phyloP scores from a whole-genome alignment of 2,113 vertebrate species.

The Hyperoodon ampullatus region DNA sequence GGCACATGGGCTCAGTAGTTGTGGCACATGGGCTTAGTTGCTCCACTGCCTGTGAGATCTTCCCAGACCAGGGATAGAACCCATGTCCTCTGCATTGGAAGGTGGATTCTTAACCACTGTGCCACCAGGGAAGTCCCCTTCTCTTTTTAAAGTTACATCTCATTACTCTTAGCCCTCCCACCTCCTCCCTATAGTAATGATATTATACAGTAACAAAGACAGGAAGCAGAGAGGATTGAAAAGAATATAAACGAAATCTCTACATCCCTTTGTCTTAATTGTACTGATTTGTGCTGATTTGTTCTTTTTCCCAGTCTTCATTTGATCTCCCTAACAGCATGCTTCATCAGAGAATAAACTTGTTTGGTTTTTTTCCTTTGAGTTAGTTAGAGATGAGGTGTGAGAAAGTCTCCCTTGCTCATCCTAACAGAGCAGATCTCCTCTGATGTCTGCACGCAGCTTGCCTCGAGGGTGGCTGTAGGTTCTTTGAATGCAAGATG shows the following conservation, averaged over 20 bases:
- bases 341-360: background rate
- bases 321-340: background rate
- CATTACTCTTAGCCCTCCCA: background rate
- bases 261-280: background rate
- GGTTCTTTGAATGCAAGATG: background rate
- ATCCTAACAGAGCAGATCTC: background rate
- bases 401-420: background rate
- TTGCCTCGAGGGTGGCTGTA: background rate
- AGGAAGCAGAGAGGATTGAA: background rate
- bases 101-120: too few relatives aligned
- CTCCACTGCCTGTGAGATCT: too few relatives aligned
- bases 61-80: too few relatives aligned
- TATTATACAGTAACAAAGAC: background rate
- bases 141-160: background rate
- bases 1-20: rapidly evolving
- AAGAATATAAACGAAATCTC: background rate
- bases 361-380: background rate
- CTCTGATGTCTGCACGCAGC: background rate
- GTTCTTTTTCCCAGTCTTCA: background rate
- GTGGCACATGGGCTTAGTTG: too few relatives aligned
- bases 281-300: background rate
- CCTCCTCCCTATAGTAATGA: background rate
- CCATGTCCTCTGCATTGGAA: too few relatives aligned
- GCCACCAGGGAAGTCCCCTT: background rate
- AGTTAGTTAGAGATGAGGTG: background rate